phyloP scores from a whole-genome alignment of 2,797 vertebrate species.

The Okamejei kenojei region DNA sequence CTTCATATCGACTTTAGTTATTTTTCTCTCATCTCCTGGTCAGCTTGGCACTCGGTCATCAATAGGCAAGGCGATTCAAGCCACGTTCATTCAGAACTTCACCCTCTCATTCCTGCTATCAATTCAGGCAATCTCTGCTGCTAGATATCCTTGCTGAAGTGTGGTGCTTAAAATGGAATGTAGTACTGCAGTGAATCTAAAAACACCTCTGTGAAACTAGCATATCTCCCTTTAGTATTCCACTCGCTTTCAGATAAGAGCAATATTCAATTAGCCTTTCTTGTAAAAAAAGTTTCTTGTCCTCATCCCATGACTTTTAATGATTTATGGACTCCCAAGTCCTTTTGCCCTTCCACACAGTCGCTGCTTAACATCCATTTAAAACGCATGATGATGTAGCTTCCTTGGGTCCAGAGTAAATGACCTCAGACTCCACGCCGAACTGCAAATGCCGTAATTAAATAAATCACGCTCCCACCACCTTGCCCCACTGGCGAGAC shows the following conservation, averaged over 20 bases:
- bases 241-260: not conserved
- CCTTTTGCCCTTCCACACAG: not conserved
- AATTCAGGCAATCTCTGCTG: not conserved
- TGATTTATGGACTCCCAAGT: not conserved
- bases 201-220: not conserved
- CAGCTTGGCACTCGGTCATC: not conserved
- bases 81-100: not conserved
- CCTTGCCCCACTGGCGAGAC: not conserved
- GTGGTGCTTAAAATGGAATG: no score
- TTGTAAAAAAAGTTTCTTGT: not conserved
- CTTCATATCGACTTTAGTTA: not conserved
- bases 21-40: not conserved
- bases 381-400: not conserved
- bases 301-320: not conserved
- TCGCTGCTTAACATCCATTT: not conserved
- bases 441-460: not conserved
- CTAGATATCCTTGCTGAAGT: not conserved
- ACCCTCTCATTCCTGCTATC: not conserved
- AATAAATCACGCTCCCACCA: not conserved
- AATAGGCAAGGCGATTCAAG: not conserved
- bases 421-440: not conserved
- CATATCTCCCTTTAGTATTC: not conserved
- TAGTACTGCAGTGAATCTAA: not conserved
- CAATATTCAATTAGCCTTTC: not conserved
- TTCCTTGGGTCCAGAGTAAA: not conserved